These are phyloP conservation scores for Sisor rabdophorus DNA, from an alignment of 2,113 vertebrate genomes.

Conservation along the genomic window DNA sequence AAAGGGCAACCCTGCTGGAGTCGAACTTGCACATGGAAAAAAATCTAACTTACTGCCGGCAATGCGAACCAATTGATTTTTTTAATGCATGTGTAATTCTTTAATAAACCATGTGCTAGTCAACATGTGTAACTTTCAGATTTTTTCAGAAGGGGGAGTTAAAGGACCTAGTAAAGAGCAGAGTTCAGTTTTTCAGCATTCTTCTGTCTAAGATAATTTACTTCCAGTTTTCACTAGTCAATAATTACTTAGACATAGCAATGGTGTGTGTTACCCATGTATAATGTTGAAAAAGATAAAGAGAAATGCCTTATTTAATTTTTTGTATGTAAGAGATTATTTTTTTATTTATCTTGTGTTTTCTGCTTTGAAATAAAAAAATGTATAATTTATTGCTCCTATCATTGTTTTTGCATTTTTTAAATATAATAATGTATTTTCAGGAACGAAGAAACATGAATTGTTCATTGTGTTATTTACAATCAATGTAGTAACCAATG, in stretches of 20 bases:
- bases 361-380: neutral
- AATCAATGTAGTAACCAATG: too few species aligned
- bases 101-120: neutral
- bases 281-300: constrained; percentile 56
- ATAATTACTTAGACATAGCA: constrained; percentile 55
- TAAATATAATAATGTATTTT: too few species aligned
- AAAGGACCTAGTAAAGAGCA: constrained; percentile 57
- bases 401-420: too few species aligned
- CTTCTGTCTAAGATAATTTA: constrained; percentile 60
- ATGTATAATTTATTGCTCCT: too few species aligned
- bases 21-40: too few species aligned
- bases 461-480: too few species aligned
- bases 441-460: too few species aligned
- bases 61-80: neutral
- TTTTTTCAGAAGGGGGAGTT: constrained; percentile 58
- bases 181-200: constrained; percentile 61
- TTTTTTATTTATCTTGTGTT: neutral
- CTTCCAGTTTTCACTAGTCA: constrained; percentile 66
- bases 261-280: constrained; percentile 28
- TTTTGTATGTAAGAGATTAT: neutral
- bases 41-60: too few species aligned
- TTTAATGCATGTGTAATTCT: neutral
- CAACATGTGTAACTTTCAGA: neutral
- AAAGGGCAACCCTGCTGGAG: too few species aligned
- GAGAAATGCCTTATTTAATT: neutral